Conservation (phyloP, 1,140 invertebrate species). For the Tetragonula clypearis region DNA sequence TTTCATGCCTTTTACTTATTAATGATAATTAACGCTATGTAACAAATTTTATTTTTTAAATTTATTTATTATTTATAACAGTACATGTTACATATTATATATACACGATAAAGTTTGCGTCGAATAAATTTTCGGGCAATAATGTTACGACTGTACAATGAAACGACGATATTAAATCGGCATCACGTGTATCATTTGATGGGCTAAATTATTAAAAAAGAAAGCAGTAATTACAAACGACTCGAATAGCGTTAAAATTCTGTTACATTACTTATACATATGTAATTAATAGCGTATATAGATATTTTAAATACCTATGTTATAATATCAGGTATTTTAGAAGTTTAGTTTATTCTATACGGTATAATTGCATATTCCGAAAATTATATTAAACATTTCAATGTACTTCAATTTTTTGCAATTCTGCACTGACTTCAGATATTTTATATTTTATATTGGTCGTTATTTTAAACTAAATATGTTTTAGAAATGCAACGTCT, state of each 20-base stretch:
- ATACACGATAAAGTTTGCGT: constrained; percentile 24
- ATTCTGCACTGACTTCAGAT: not conserved
- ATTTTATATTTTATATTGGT: constrained; percentile 1
- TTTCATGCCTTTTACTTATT: not conserved
- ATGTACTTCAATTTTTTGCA: not conserved
- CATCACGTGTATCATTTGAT: constrained; percentile 14
- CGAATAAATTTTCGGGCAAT: not conserved
- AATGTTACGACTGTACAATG: constrained; percentile 33
- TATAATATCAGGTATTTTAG: constrained; percentile 7
- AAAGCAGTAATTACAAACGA: constrained; percentile 25
- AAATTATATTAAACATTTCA: not conserved
- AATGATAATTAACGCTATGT: not conserved
- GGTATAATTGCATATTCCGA: not conserved
- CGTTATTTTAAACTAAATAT: not conserved
- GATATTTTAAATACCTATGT: constrained; percentile 8
- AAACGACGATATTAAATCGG: constrained; percentile 12
- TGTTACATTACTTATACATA: not conserved
- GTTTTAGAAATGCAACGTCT: not conserved
- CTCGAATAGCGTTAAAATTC: not conserved
- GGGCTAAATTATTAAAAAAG: not conserved
- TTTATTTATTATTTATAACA: constrained; percentile 40
- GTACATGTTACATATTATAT: constrained; percentile 28
- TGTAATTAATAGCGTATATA: not conserved
- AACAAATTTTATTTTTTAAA: not conserved
- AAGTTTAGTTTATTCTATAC: constrained; percentile 2